phyloP scores from a whole-genome alignment of 2,113 vertebrate genomes.

The Gambusia affinis region DNA sequence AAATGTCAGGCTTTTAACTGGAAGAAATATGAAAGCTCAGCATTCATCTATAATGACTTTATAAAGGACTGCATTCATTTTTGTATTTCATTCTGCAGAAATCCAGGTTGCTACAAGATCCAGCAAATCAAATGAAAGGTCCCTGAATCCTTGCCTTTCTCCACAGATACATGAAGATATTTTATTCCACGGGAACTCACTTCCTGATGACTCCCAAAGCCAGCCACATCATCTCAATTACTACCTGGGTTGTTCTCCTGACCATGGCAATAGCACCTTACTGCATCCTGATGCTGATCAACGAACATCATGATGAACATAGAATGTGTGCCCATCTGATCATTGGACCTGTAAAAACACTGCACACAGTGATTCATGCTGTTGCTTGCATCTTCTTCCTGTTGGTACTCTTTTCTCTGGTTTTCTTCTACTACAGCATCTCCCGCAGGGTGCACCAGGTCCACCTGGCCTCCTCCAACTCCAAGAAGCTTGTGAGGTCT shows the following conservation, averaged over 20 bases:
- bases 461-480: not conserved
- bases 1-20: too few species aligned
- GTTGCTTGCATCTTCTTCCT: conserved; percentile 57
- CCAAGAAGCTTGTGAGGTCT: conserved; percentile 50
- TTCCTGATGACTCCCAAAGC: not conserved
- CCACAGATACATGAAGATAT: not conserved
- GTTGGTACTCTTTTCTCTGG: conserved; percentile 58
- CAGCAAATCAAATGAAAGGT: too few species aligned
- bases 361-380: conserved; percentile 58
- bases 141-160: not conserved
- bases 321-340: not conserved
- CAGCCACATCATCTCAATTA: not conserved
- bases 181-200: not conserved
- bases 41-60: too few species aligned
- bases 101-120: too few species aligned
- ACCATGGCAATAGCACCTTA: not conserved
- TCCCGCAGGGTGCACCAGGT: conserved; percentile 47
- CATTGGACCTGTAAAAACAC: not conserved
- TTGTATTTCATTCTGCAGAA: too few species aligned
- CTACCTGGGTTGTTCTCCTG: not conserved
- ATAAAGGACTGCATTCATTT: too few species aligned
- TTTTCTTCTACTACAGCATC: conserved; percentile 69
- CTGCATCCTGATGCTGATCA: not conserved
- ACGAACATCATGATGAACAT: not conserved
- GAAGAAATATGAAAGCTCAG: too few species aligned